Base-by-base conservation (phyloP, 2,797 vertebrate species). In the Loriculus beryllinus region DNA sequence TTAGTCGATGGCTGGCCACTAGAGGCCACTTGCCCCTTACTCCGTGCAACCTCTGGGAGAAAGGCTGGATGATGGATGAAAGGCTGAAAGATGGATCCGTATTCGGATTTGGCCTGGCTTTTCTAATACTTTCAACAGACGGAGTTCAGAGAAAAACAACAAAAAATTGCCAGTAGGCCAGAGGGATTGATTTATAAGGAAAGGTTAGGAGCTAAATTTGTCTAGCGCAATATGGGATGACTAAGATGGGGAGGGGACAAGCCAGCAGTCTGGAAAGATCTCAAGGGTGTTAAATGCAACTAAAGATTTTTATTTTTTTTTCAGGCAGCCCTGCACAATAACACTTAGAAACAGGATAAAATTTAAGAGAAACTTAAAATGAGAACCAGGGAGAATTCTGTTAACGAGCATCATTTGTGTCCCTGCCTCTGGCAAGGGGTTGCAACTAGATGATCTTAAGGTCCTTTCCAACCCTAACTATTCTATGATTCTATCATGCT, bases 121-220 rank as follows among this genome's bases (percentile, higher is more conserved):
- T 90, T 63, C 83, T 84, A 28, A n/a, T 48, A 70, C 47, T 65
- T 35, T 56, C 89, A 82, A 94, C 82, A 91, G 77, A 90, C 42
- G 37, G 76, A 95, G 78, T 94, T 95, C 71, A 84, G 91, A 94
- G 83, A 83, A 95, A 79, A 92, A 52, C 78, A 84, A 63, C 70
- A 82, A 75, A 93, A 92, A 96, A 90, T 57, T 95, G 92, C 95
- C 91, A 93, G 93, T 74, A 86, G 96, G 95, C 88, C 95, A 90
- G 93, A 92, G 75, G 52, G 88, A 97, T 65, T 97, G 96, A 96
- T 97, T 97, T 97, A 87, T 88, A 95, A 97, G 62, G 84, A 97
- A 96, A 97, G 95, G 96, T 96, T 97, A 96, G 97, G 93, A 97
- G 95, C 94, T 96, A 91, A 97, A 95, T 97, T 96, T 96, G 95